Percentiles rank a stretch among this genome's conserved stretches.
phyloP scores from a whole-genome alignment of 2,888 invertebrate species.

The Neria commutata region DNA sequence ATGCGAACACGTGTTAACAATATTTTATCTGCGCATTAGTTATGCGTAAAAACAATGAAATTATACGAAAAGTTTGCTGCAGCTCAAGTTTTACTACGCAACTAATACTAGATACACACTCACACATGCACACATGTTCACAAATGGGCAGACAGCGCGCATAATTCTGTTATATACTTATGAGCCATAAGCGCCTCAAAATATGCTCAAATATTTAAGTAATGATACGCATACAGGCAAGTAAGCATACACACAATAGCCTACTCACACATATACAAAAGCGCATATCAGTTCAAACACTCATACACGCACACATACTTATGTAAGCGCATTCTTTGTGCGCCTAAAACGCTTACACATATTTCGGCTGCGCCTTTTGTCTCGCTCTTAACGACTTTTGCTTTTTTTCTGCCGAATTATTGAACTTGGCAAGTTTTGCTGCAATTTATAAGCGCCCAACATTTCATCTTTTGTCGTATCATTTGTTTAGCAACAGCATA shows the following conservation, averaged over 20 bases:
- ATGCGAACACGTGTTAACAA: not conserved
- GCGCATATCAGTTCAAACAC: not conserved
- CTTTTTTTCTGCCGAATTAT: constrained; percentile 5
- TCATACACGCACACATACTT: too few species aligned
- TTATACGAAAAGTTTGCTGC: not conserved
- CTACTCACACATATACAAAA: not conserved
- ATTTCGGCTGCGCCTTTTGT: too few species aligned
- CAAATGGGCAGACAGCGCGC: not conserved
- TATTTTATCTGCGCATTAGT: not conserved
- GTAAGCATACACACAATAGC: not conserved
- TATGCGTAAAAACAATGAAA: not conserved
- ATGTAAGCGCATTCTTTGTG: not conserved
- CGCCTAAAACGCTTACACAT: too few species aligned
- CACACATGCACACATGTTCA: not conserved
- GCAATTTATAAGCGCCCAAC: constrained; percentile 8
- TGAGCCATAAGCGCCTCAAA: not conserved
- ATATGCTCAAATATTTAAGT: not conserved
- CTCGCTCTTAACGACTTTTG: not conserved
- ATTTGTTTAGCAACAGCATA: not conserved
- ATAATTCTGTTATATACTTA: not conserved
- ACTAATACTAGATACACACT: not conserved
- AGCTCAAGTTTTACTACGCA: not conserved
- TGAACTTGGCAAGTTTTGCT: constrained; percentile 10
- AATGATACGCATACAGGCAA: too few species aligned
- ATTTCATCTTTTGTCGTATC: constrained; percentile 5